These are phyloP conservation scores for Apoda limacodes DNA, from an alignment of 2,888 invertebrate genomes.

Conservation along the genomic window DNA sequence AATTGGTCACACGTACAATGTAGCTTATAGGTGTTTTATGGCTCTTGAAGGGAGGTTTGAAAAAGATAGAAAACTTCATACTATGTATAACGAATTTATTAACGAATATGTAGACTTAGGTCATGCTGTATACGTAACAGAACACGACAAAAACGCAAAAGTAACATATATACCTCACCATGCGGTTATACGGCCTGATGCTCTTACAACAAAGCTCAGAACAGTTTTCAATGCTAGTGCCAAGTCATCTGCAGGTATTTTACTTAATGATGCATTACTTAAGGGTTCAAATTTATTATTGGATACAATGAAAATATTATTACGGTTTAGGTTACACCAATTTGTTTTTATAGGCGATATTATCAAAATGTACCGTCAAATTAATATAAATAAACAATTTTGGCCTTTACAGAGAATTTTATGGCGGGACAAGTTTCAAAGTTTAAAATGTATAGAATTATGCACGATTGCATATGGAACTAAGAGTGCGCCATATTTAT, in stretches of 20 bases:
- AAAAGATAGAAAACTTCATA: background rate
- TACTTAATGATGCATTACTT: constrained; percentile 15
- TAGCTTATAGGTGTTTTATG: constrained; percentile 1
- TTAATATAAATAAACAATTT: constrained; percentile 12
- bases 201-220: constrained; percentile 6
- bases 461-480: constrained; percentile 12
- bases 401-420: constrained; percentile 6
- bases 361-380: constrained; percentile 14
- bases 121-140: background rate
- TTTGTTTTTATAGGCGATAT: constrained; percentile 15
- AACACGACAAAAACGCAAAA: background rate
- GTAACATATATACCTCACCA: constrained; percentile 1
- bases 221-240: constrained; percentile 17
- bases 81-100: constrained; percentile 2
- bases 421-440: constrained; percentile 9
- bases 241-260: constrained; percentile 10
- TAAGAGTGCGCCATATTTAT: constrained; percentile 11
- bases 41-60: background rate
- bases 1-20: background rate
- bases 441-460: constrained; percentile 8
- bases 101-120: constrained; percentile 1
- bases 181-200: background rate
- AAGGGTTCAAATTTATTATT: constrained; percentile 19
- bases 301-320: constrained; percentile 15
- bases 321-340: constrained; percentile 15